Base-by-base conservation (phyloP, 1,140 invertebrate genomes). In the Anoplolepis gracilipes region DNA sequence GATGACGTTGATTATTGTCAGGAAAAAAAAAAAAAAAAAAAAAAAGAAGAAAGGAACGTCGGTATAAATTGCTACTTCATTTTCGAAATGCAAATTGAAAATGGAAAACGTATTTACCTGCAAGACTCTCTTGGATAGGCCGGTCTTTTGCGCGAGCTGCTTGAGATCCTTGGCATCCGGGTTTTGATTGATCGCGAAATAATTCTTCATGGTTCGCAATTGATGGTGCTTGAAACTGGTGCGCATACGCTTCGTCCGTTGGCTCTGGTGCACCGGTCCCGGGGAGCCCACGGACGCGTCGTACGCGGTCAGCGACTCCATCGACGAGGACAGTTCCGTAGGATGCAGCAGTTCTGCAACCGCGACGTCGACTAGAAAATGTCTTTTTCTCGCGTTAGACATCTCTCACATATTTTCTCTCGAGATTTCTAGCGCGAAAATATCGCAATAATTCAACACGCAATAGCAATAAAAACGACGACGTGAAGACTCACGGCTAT, bases 171-270 rank as follows among this genome's bases (percentile, higher is more conserved):
- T 99, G 42, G 98, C 98, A 92, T 99, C 98, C 7, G 99, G 99
- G 95, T 99, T 99, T 95, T 99, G 99, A 95, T 99, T 99, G 92
- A 99, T 97, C 57, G 98, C 97, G 93, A 99, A 99, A 94, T 99
- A 99, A 22, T 97, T 98, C 95, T 99, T 99, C 99, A 99, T 99
- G 1, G 98, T 99, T 67, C 98, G 95, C n/a, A 99, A 96, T 92
- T 99, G 99, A 94, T 99, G 98, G 93, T 99, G 98, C 92, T 99
- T 99, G 95, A 99, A 99, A 87, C 98, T 99, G n/a, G 98, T 99
- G 55, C 98, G 95, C 97, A 99, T 98, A 64, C 98, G 96, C 94
- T 99, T 99, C 36, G 98, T 98, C 76, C 97, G 93, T 91, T 97
- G 96, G 90, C 93, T 95, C 72, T 95, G 94, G 72, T 95, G 95